Evolutionary conservation across 2,113 vertebrate species (phyloP), one percentile per base, ranked within the genome.

Genomic region (Grantiella picta): DNA sequence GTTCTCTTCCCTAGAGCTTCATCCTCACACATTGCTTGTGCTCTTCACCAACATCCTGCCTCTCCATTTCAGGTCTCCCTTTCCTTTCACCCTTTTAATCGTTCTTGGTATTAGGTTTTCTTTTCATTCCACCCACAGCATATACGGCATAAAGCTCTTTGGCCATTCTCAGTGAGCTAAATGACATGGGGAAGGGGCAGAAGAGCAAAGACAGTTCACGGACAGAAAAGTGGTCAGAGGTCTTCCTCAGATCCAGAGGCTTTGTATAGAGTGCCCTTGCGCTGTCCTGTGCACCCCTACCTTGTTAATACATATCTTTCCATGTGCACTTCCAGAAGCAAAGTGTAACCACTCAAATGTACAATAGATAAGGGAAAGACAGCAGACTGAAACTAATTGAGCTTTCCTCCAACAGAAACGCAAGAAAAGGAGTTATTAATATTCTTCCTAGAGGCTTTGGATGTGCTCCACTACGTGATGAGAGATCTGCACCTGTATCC

Each of bases 371-470:
- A 92, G 71, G 64, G 40, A 77, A 85, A 93, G 87, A 96, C 85
- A 80, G 60, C 71, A 95, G 87, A 73, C 68, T 86, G 95, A 94
- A 86, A 95, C 76, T 95, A 96, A 96, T 64, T 94, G 85, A 95
- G 82, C 75, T 83, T 92, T 91, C 40, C 71, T 96, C 38, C 78
- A 85, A 66, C 45, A 91, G 78, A 70, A 96, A 77, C 0, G 21
- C 50, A 63, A 42, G 33, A 79, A 44, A 91, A 81, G 13, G 24
- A 24, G 12, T 79, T 91, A 93, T 95, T 94, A 96, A 90, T 92
- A 92, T 88, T 93, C 79, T 93, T 96, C 64, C 82, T 95, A 88
- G 60, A 89, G 76, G 82, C 88, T 88, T 93, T 94, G 87, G 79
- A 96, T 92, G 35, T 93, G 54, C 56, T 93, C 71, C 79, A 88